Base-by-base conservation (phyloP, 2,888 invertebrate genomes). In the Lymantria monacha region DNA sequence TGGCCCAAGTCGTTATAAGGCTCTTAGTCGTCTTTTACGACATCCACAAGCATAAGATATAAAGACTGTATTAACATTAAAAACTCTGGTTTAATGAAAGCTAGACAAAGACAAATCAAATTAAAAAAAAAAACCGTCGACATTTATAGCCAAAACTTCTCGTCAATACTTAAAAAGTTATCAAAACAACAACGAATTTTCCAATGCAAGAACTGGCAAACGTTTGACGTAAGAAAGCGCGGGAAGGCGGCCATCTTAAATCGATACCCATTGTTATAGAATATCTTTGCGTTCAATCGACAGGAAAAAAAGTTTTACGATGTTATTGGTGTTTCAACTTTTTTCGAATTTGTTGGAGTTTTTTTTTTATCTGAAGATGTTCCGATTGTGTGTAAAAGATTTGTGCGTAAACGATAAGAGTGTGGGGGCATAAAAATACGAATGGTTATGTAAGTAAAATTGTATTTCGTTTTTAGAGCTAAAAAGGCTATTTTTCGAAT, bases 231-330 rank as follows among this genome's bases (percentile, higher is more conserved):
- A 73, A 70, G 74, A 79, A 72, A 74, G 72, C 75, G 75, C 73
- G 79, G 76, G 79, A 75, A 63, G 48, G 52, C 64, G 61, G 74
- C 77, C 79, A 78, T 79, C 68, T 77, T 75, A 69, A 63, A 69
- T 74, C 61, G 68, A 69, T 65, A 58, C 50, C 66, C 62, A 70
- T 74, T 75, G 72, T 76, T 63, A 68, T 57, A 65, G 68, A 43
- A 61, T 73, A 71, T 68, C 71, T 61, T 63, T 52, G 67, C 49
- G 72, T 69, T 75, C 72, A 76, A 76, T 79, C 70, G 77, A 66
- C 61, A 63, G 62, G 53, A 48, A 65, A 63, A 70, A 72, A 78
- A 77, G 66, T 67, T 74, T 68, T 66, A 59, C 66, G 63, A 56
- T 43, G 42, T 51, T 61, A 62, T 66, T 59, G 56, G 51, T 60